Evolutionary conservation across 2,113 vertebrate species (phyloP).

Genomic region (Bombycilla garrulus): DNA sequence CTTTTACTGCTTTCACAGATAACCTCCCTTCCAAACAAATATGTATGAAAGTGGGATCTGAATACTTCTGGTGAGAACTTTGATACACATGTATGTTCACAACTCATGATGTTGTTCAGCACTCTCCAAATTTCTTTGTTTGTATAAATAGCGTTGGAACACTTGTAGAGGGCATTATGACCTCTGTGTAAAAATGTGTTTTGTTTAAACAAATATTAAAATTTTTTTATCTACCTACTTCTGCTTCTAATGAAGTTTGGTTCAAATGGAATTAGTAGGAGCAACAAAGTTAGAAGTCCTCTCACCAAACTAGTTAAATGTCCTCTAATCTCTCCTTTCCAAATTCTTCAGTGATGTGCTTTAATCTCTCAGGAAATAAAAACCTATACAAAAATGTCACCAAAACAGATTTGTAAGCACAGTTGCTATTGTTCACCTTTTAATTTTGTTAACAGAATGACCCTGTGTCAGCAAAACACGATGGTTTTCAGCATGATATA

Average conservation of each 20-base stretch:
- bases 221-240: neutral
- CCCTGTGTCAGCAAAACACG: rapidly evolving
- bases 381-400: neutral
- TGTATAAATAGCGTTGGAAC: neutral
- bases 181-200: neutral
- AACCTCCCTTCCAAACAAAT: neutral
- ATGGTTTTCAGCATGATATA: neutral
- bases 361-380: neutral
- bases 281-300: neutral
- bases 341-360: neutral
- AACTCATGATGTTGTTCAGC: neutral
- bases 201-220: neutral
- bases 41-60: neutral
- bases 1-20: neutral
- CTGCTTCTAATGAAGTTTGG: neutral
- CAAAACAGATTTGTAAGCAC: neutral
- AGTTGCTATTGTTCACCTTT: neutral
- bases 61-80: neutral
- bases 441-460: neutral
- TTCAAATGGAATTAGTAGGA: neutral
- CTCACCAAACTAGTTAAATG: neutral
- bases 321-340: neutral
- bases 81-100: neutral
- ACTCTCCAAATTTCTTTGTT: neutral
- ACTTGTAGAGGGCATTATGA: neutral